phyloP scores from a whole-genome alignment of 92 coral and sea anemone genomes.

The Actinostola sp. region DNA sequence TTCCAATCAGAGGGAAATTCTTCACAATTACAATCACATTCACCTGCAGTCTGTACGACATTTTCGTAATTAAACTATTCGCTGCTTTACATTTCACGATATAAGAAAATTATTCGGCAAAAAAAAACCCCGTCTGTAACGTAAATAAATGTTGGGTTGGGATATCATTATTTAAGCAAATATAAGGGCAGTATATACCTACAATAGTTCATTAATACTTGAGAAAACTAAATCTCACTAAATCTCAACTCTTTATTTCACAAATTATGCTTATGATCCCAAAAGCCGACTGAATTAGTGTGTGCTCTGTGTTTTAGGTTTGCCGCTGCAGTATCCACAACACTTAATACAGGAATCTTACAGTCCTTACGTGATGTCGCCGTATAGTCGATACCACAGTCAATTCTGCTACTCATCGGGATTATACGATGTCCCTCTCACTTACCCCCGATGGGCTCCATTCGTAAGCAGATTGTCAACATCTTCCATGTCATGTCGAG shows the following conservation, averaged over 20 bases:
- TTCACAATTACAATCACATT: neutral
- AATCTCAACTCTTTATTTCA: neutral
- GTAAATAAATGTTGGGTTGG: no score
- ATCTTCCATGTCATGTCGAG: slow-evolving; percentile 23
- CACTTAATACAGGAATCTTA: slow-evolving; percentile 36
- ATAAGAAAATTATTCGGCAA: no score
- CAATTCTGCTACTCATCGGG: slow-evolving; percentile 41
- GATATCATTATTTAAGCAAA: no score
- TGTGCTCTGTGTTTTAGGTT: slow-evolving; percentile 51
- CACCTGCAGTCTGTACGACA: neutral
- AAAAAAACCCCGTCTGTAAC: neutral
- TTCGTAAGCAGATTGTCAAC: slow-evolving; percentile 30
- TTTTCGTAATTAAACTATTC: no score
- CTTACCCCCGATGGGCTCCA: slow-evolving; percentile 65
- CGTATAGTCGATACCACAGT: slow-evolving; percentile 43
- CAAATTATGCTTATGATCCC: no score
- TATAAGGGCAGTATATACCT: no score
- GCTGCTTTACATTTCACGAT: no score
- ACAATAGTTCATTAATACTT: no score
- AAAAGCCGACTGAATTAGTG: no score
- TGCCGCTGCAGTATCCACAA: slow-evolving; percentile 38
- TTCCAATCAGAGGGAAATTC: slow-evolving; percentile 14
- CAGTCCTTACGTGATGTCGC: slow-evolving; percentile 54
- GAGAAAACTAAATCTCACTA: neutral
- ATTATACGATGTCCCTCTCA: slow-evolving; percentile 28